These are phyloP conservation scores for Plecotus auritus DNA, from an alignment of 2,113 vertebrate genomes.

Conservation along the genomic window DNA sequence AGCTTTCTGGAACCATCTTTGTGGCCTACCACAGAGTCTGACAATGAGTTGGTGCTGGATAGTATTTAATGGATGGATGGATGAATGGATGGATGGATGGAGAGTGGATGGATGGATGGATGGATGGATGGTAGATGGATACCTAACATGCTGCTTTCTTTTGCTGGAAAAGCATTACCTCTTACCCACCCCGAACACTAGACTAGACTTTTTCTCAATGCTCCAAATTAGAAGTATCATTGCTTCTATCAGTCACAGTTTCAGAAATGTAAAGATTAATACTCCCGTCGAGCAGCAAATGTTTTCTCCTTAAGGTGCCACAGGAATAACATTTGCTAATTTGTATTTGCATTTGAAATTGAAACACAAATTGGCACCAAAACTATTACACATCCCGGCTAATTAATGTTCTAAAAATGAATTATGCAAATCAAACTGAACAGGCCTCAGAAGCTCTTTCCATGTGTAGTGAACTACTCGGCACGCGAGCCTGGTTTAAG, in stretches of 20 bases:
- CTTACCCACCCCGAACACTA: background rate
- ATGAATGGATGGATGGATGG: background rate
- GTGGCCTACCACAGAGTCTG: background rate
- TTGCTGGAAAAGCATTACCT: background rate
- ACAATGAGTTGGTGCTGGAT: background rate
- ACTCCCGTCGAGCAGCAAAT: conserved; percentile 43
- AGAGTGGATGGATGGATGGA: background rate
- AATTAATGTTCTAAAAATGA: conserved; percentile 84
- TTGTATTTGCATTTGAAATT: conserved; percentile 79
- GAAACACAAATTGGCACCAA: conserved; percentile 77
- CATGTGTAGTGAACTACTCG: conserved; percentile 56
- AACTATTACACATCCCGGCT: conserved; percentile 77
- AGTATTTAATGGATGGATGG: background rate
- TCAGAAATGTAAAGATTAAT: conserved; percentile 50
- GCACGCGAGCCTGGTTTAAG: conserved; percentile 59
- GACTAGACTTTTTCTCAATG: background rate
- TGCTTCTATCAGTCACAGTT: conserved; percentile 24
- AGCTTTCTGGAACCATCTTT: background rate
- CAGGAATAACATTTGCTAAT: conserved; percentile 74
- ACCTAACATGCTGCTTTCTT: background rate
- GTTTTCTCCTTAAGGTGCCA: conserved; percentile 63
- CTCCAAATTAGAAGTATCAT: conserved; percentile 28
- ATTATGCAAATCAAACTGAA: conserved; percentile 80
- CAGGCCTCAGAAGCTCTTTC: conserved; percentile 70
- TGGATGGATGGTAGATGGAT: background rate